These are phyloP conservation scores for Lineus longissimus DNA, from an alignment of 1,140 invertebrate species.

Conservation along the genomic window DNA sequence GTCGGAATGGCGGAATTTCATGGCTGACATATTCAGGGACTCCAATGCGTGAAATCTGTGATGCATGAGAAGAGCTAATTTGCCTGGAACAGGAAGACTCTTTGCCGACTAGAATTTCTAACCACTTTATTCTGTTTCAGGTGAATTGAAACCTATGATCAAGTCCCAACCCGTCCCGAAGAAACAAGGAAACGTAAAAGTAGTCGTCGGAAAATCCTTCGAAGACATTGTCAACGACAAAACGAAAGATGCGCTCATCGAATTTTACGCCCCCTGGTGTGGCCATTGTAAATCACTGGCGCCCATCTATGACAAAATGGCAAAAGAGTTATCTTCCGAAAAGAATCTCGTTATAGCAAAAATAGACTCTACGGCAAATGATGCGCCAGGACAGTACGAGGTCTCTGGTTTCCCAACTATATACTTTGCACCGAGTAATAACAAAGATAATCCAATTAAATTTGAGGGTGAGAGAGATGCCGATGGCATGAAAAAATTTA, in stretches of 20 bases:
- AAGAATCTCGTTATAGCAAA: constrained; percentile 87
- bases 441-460: constrained; percentile 74
- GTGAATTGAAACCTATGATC: constrained; percentile 78
- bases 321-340: constrained; percentile 81
- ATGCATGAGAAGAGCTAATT: too few relatives aligned
- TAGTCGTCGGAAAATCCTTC: constrained; percentile 95
- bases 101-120: not conserved
- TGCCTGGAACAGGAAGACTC: too few relatives aligned
- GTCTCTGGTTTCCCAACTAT: constrained; percentile 94
- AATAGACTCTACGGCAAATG: constrained; percentile 98
- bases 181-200: constrained; percentile 77
- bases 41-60: too few relatives aligned
- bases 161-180: constrained; percentile 93
- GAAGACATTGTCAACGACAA: constrained; percentile 87
- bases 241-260: constrained; percentile 87
- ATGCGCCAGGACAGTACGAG: constrained; percentile 82
- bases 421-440: constrained; percentile 86
- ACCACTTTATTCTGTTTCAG: constrained; percentile 26
- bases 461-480: constrained; percentile 88
- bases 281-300: constrained; percentile 95
- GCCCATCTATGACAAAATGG: constrained; percentile 91
- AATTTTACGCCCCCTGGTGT: constrained; percentile 98
- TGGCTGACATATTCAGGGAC: too few relatives aligned
- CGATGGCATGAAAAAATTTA: constrained; percentile 93
- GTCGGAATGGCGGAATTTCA: too few relatives aligned